These are phyloP conservation scores for Rattus norvegicus DNA, from an alignment of 2,113 vertebrate genomes.

Conservation along the genomic window DNA sequence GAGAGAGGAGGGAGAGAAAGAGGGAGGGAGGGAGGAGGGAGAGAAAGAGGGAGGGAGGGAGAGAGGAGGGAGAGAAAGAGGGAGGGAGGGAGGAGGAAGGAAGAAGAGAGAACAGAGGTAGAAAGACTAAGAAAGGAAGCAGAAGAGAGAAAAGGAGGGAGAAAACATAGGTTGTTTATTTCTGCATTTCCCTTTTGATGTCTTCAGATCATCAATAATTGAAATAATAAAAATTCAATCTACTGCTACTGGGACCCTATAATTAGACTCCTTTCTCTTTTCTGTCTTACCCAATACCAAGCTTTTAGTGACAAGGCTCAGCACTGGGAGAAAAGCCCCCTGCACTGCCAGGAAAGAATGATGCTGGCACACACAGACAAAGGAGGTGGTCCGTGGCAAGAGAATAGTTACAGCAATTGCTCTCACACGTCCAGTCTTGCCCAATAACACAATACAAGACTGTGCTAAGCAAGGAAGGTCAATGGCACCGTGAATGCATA, in stretches of 20 bases:
- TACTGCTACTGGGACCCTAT: background rate
- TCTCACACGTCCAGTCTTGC: background rate
- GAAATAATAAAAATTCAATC: background rate
- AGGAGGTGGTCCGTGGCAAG: background rate
- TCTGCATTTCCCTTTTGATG: background rate
- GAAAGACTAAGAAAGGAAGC: background rate
- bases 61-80: no score
- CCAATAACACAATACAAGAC: background rate
- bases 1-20: background rate
- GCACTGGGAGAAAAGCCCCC: background rate
- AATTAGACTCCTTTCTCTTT: background rate
- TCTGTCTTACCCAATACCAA: background rate
- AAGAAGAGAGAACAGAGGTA: background rate
- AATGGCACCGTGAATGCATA: background rate
- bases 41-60: background rate
- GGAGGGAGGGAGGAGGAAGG: no score
- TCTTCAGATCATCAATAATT: background rate
- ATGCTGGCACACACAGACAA: background rate
- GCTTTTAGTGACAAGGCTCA: background rate
- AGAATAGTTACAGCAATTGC: constrained; percentile 18
- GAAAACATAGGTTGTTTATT: background rate
- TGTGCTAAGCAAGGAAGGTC: background rate
- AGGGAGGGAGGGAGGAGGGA: no score
- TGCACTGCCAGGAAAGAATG: background rate
- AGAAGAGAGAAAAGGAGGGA: no score